Base-by-base conservation (phyloP, 1,140 invertebrate species). In the Epicauta chinensis region DNA sequence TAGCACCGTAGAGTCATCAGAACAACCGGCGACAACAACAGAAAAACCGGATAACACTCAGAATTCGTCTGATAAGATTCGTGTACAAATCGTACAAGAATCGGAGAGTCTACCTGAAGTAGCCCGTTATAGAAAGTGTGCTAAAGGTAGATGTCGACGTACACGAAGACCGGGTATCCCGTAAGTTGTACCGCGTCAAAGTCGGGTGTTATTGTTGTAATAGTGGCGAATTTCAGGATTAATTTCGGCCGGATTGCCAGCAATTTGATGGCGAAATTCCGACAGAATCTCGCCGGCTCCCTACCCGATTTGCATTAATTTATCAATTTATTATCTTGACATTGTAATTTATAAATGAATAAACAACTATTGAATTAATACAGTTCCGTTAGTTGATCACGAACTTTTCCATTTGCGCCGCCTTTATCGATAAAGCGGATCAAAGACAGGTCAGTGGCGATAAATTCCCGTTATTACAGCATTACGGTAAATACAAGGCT, bases 131-230 rank as follows among this genome's bases (percentile, higher is more conserved):
- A 48, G 56, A 23, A 53, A 47, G 40, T 70, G 68, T 44, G 44
- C 56, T 1, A 56, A 47, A 35, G 68, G 68, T 29, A 59, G 64
- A 36, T 70, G 68, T 49, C 63, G 65, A 30, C 55, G 60, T 55
- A 45, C 66, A 5, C 62, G 66, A 38, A 54, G 53, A 43, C 65
- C 66, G 6, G 51, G 46, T 40, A 23, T 23, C 2, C 23, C 23
- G 23, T 23, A 23, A 23, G 23, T 23, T 23, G 4, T 1, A 3
- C 2, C 23, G 7, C 29, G 4, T 41, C 34, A 3, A 31, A 42
- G 12, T 43, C 3, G 16, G 46, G 17, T 16, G 35, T 11, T 34
- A 45, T 38, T 23, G 35, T 17, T 41, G 3, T 7, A 51, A 43
- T 34, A 49, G 30, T 16, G 48, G 10, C 30, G 10, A 3, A 10